Percentiles rank a stretch among this genome's conserved stretches.
phyloP scores from a whole-genome alignment of 2,888 invertebrate species.

The Mylabris sibirica region DNA sequence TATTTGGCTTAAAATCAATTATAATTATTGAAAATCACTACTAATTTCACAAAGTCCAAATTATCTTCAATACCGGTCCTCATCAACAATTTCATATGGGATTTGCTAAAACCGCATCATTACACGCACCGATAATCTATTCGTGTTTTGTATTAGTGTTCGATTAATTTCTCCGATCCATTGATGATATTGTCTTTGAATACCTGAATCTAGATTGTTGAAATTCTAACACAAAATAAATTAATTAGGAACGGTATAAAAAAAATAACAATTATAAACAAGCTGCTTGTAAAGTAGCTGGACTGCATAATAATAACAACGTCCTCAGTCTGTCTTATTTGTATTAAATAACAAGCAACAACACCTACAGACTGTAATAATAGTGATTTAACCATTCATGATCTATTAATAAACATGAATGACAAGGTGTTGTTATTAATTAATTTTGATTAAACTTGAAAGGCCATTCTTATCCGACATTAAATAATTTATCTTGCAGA shows the following conservation, averaged over 20 bases:
- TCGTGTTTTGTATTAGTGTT: slow-evolving; percentile 21
- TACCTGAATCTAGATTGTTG: neutral
- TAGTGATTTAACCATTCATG: slow-evolving; percentile 28
- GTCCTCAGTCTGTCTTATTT: slow-evolving; percentile 20
- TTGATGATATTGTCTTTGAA: too few species aligned
- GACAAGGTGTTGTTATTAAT: slow-evolving; percentile 32
- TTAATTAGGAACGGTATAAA: neutral
- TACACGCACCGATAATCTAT: slow-evolving; percentile 34
- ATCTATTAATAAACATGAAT: slow-evolving; percentile 33
- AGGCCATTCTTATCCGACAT: slow-evolving; percentile 18
- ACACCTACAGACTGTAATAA: slow-evolving; percentile 22
- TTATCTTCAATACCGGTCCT: slow-evolving; percentile 24
- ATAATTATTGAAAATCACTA: neutral
- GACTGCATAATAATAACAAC: neutral
- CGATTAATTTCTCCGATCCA: too few species aligned
- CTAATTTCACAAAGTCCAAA: neutral
- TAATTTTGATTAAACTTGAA: slow-evolving; percentile 28
- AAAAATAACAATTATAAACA: neutral
- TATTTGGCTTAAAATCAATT: neutral
- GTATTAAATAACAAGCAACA: slow-evolving; percentile 18
- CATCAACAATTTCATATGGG: slow-evolving; percentile 31
- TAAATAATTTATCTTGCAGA: neutral
- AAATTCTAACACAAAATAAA: neutral
- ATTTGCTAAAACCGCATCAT: slow-evolving; percentile 33
- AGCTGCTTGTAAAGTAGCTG: neutral